phyloP scores from a whole-genome alignment of 2,113 vertebrate genomes.

The Lycocorax pyrrhopterus region DNA sequence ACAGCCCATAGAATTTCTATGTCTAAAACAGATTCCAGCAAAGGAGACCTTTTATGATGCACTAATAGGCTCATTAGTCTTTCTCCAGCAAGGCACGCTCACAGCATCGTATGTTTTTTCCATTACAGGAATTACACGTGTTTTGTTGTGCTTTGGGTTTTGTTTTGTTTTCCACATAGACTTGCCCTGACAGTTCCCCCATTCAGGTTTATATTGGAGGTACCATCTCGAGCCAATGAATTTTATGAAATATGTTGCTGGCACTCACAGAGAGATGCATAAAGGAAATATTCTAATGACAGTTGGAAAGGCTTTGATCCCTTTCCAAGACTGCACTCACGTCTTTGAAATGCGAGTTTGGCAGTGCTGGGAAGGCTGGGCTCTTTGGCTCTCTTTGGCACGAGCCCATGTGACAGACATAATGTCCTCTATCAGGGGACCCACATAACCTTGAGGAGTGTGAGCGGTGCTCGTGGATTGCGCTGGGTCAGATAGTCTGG shows the following conservation, averaged over 20 bases:
- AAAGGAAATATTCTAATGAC: conserved; percentile 82
- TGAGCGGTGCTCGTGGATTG: conserved; percentile 26
- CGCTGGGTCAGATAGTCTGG: conserved; percentile 18
- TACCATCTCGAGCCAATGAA: conserved; percentile 71
- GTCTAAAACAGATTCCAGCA: conserved; percentile 44
- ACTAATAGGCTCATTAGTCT: conserved; percentile 17
- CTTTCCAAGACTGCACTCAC: conserved; percentile 76
- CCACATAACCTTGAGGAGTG: conserved; percentile 60
- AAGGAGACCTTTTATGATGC: conserved; percentile 32
- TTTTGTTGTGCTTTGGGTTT: conserved; percentile 66
- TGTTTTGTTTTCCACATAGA: conserved; percentile 67
- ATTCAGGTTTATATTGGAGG: conserved; percentile 67
- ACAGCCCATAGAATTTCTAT: conserved; percentile 24
- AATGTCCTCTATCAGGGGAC: conserved; percentile 68
- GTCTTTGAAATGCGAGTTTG: conserved; percentile 79
- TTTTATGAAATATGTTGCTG: conserved; percentile 76
- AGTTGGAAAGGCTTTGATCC: conserved; percentile 77
- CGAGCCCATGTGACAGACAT: conserved; percentile 69
- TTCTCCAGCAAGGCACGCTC: conserved; percentile 25
- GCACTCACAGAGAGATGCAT: conserved; percentile 70
- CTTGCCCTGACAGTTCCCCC: conserved; percentile 68
- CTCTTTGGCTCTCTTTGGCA: conserved; percentile 65
- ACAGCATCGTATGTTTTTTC: conserved; percentile 33
- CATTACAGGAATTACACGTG: conserved; percentile 52
- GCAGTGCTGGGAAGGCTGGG: conserved; percentile 70